Evolutionary conservation across 2,113 vertebrate species (phyloP).

Genomic region (Silurus meridionalis): DNA sequence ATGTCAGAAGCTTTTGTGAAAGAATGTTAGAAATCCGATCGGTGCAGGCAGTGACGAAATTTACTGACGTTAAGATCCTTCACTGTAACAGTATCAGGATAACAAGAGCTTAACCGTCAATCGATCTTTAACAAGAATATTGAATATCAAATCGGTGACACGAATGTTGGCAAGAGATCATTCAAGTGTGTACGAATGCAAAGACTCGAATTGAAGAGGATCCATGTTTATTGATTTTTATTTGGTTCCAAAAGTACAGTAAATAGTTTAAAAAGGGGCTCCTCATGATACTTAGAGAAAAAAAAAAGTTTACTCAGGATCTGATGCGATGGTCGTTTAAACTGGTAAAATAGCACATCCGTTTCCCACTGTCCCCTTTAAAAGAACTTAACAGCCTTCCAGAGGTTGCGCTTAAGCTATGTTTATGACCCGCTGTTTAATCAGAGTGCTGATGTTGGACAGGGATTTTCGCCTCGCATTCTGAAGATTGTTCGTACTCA

Average conservation of each 20-base stretch:
- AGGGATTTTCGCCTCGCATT: neutral
- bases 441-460: neutral
- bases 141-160: constrained; percentile 22
- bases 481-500: neutral
- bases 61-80: constrained; percentile 4
- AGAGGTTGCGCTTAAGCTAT: neutral
- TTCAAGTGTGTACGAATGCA: neutral
- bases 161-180: constrained; percentile 9
- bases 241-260: constrained; percentile 72
- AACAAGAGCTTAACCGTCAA: constrained; percentile 17
- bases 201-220: neutral
- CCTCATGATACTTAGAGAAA: constrained; percentile 61
- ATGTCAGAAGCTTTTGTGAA: neutral
- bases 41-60: constrained; percentile 22
- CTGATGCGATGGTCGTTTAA: constrained; percentile 39
- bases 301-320: constrained; percentile 66
- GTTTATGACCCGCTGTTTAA: neutral
- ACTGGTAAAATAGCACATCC: constrained; percentile 14
- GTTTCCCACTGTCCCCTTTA: neutral
- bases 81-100: constrained; percentile 26
- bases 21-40: neutral
- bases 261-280: constrained; percentile 61
- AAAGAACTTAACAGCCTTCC: constrained; percentile 19
- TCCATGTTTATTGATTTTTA: constrained; percentile 65
- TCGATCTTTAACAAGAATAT: constrained; percentile 43